Base-by-base conservation (phyloP, 2,113 vertebrate genomes). In the Pantherophis guttatus region DNA sequence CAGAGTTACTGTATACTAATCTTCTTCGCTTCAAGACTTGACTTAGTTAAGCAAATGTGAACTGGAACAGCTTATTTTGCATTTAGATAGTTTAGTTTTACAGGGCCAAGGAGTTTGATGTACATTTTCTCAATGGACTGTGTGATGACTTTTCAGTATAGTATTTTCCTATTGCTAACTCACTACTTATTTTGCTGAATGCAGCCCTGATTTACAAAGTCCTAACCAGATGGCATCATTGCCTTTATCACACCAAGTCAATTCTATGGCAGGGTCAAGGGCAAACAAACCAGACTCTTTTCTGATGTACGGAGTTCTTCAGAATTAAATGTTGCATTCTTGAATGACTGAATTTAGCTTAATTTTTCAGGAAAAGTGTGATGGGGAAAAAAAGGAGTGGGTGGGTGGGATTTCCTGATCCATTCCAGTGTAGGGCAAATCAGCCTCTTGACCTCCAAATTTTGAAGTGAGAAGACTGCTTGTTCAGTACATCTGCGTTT, bases 381-480 rank as follows among this genome's bases (percentile, higher is more conserved):
- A 94, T 21, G 92, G 75, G 86, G 59, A 94, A 91, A n/a, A 39
- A 94, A 92, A 33, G 6, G 95, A 90, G 95, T 48, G 95, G 91
- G 95, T 48, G 95, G 91, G 70, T 55, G 53, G 92, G 89, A 95
- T 96, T 96, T 89, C 15, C 26, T 92, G 62, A 95, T 92, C 95
- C 92, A 94, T 57, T 94, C 89, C 95, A 96, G 95, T 93, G 97
- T 97, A 93, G 95, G 96, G 53, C 91, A 94, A 96, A 95, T 89
- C 96, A 96, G 92, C 96, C 92, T 97, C 97, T 96, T 93, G 97
- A 97, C 96, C 94, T 94, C 93, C 93, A 94, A 96, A 92, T 95
- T 96, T 96, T 92, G 93, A 95, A 92, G 95, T 96, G 97, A 97
- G 96, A 96, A 91, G 95, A 55, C 90, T 95, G 95, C 95, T 97